Conservation (phyloP, 2,113 vertebrate genomes). For the Leiothrix lutea region DNA sequence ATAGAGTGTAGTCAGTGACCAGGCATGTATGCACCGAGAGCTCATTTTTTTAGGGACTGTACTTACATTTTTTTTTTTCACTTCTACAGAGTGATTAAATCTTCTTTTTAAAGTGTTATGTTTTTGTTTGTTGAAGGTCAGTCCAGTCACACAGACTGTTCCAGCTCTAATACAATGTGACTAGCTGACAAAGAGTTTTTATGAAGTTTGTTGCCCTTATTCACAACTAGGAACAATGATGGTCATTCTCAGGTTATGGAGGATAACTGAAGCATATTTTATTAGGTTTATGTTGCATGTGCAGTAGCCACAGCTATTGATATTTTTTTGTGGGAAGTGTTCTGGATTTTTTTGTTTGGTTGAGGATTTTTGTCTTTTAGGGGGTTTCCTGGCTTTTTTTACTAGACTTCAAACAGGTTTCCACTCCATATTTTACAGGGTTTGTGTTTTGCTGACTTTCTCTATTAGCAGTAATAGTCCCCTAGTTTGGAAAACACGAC, state of each 20-base stretch:
- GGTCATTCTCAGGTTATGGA: not conserved
- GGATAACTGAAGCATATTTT: not conserved
- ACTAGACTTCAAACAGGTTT: not conserved
- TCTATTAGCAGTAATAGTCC: not conserved
- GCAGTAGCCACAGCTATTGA: not conserved
- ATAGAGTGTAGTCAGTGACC: not conserved
- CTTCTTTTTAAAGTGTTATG: not conserved
- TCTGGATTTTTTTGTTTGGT: not conserved
- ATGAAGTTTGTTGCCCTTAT: not conserved
- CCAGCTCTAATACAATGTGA: not conserved
- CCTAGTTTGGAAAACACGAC: not conserved
- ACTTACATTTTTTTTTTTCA: not conserved
- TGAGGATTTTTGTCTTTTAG: not conserved
- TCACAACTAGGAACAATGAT: not conserved
- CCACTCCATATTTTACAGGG: not conserved
- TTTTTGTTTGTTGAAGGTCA: not conserved
- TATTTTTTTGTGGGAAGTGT: not conserved
- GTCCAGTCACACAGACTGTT: not conserved
- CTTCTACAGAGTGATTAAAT: not conserved
- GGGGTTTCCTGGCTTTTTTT: rapidly evolving
- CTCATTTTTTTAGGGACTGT: not conserved
- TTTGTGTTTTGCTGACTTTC: not conserved
- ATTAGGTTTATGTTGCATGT: not conserved
- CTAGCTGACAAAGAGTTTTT: not conserved
- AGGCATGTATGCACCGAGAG: not conserved